Evolutionary conservation across 1,140 invertebrate species (phyloP), one percentile per base, ranked within the genome.

Genomic region (Yoshiicerus persimilis): DNA sequence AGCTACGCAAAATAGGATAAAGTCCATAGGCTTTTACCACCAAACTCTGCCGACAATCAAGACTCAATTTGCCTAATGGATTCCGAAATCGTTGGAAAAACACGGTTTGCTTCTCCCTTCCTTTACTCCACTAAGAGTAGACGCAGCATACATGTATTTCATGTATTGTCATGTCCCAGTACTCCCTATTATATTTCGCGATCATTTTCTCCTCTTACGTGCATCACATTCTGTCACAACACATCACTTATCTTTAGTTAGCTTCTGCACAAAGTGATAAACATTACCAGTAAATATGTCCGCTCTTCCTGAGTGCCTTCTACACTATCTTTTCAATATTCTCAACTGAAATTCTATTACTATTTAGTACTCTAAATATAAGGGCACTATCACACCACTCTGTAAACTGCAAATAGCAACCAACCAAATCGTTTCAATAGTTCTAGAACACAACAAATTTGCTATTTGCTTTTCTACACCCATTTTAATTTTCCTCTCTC

Each of bases 1-100:
- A 64, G 10, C 34, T 16, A 66, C 38, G 66, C 20, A 56, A 30
- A 87, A 87, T n/a, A n/a, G 75, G 32, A 80, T 36, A 80, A 80
- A 9, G 34, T 80, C 75, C 32, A 80, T 80, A 80, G 75, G 34
- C 75, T 80, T 80, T 80, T 84, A 84, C 83, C 83, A 47, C 41
- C 83, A 84, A 84, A 84, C 83, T 47, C 83, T 80, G 88, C 86
- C 75, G 88, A 88, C 89, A 89, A 89, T 89, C 88, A 90, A 88
- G 90, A 90, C 90, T 90, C 90, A 90, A 90, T 90, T 90, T 90
- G 85, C 88, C 90, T 90, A 90, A 90, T 90, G 90, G 90, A 90
- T 90, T 90, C 88, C 85, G 87, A 90, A 90, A 90, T 87, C 86
- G 86, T 87, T 77, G 88, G 80, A 75, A 87, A 87, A 87, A 87